Evolutionary conservation across 1,140 invertebrate genomes (phyloP), one percentile per base, ranked within the genome.

Genomic region (Aradophagus sp.): DNA sequence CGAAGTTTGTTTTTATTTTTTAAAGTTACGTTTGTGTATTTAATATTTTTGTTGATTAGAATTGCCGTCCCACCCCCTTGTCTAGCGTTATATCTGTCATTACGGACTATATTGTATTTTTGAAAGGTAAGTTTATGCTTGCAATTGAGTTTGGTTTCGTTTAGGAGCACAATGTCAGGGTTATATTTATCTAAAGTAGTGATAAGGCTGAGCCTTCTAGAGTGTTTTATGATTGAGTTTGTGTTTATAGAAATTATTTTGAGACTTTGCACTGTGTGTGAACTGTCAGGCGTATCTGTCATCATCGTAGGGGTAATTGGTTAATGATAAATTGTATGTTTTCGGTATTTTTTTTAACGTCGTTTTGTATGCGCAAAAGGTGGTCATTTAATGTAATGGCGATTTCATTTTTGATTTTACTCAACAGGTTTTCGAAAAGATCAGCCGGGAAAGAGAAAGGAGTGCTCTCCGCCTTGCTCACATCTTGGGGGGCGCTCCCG

Each of bases 121-220:
- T 55, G 13, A 14, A 74, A 65, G 10, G 12, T 0, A 1, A 69
- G 1, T 19, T 50, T 50, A 19, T 71, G 68, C 11, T 27, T 71
- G 11, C 34, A 11, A 10, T 61, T 26, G 7, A 76, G 11, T 68
- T 76, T 73, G 0, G 74, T 76, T 67, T 76, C 74, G 1, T 26
- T 35, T 4, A 73, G 8, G 2, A 73, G 10, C 0, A 31, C 3
- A 7, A 67, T 23, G 14, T 76, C 65, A 19, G 66, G 58, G 0
- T 70, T 36, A 16, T 73, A 0, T 20, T 42, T 34, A 20, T 61
- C 23, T 23, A 63, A 0, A n/a, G n/a, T 5, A 73, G 5, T 2
- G 11, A 16, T 29, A 17, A 69, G 2, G 6, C 35, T 39, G 12
- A 20, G n/a, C 67, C 61, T 69, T 61, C 35, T 75, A 19, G 27